These are phyloP conservation scores for Archips crataeganus DNA, from an alignment of 2,888 invertebrate species.

Conservation along the genomic window DNA sequence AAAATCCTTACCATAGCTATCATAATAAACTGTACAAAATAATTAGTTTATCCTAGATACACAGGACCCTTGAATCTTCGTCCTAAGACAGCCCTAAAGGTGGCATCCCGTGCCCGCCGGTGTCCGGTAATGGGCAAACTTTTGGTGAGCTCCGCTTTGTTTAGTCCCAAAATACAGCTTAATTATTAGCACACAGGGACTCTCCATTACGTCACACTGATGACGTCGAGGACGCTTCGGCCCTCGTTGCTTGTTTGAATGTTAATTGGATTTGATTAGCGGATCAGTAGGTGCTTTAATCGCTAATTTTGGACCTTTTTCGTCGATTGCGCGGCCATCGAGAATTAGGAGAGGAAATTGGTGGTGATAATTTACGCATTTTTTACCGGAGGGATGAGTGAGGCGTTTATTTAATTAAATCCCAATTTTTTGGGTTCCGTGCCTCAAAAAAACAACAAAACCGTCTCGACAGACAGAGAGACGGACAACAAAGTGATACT, in stretches of 20 bases:
- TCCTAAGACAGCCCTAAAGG: constrained; percentile 23
- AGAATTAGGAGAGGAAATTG: constrained; percentile 1
- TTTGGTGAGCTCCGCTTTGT: constrained; percentile 62
- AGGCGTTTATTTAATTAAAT: constrained; percentile 1
- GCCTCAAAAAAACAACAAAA: too few species aligned
- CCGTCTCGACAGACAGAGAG: too few species aligned
- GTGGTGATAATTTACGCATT: constrained; percentile 9
- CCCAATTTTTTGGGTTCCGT: background rate
- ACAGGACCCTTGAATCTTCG: background rate
- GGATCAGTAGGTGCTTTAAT: constrained; percentile 19
- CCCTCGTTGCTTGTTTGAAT: constrained; percentile 20
- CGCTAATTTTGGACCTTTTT: constrained; percentile 18
- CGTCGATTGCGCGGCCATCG: background rate
- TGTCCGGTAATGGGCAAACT: constrained; percentile 67
- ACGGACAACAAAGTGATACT: too few species aligned
- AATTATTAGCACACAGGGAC: constrained; percentile 60
- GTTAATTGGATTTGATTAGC: constrained; percentile 41
- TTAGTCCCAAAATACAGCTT: constrained; percentile 67
- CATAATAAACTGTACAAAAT: background rate
- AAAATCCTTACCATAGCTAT: background rate
- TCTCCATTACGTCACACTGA: constrained; percentile 31
- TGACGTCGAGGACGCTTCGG: constrained; percentile 32
- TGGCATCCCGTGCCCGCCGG: constrained; percentile 41
- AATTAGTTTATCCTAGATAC: background rate
- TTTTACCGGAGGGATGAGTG: background rate